A percentile compares a stretch with the other conserved stretches of the same genome.
Conservation (phyloP, 1,140 invertebrate genomes). For the Augochlora pura region DNA sequence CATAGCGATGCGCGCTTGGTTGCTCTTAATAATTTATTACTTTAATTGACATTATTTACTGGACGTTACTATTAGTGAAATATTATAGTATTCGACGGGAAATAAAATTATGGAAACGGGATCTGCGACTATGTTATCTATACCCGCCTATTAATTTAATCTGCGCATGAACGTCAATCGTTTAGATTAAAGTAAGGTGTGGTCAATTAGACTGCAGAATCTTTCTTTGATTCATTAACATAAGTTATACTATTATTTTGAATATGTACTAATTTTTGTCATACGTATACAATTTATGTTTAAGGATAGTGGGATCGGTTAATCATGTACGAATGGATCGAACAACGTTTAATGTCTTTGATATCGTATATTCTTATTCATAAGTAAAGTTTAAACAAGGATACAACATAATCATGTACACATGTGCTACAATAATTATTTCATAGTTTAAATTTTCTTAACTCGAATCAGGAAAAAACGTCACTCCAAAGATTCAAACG, state of each 20-base stretch:
- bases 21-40: constrained; percentile 58
- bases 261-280: too few relatives aligned
- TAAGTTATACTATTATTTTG: too few relatives aligned
- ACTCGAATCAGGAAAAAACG: constrained; percentile 34
- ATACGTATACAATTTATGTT: too few relatives aligned
- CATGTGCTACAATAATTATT: constrained; percentile 66
- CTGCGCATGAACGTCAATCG: too few relatives aligned
- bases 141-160: too few relatives aligned
- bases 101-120: constrained; percentile 45
- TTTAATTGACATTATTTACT: constrained; percentile 60
- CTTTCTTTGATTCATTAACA: too few relatives aligned
- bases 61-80: constrained; percentile 56
- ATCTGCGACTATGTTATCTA: background rate
- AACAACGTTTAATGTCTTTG: constrained; percentile 22
- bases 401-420: constrained; percentile 70
- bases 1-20: constrained; percentile 60
- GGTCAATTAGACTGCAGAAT: too few relatives aligned
- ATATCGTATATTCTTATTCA: constrained; percentile 64
- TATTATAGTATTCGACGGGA: constrained; percentile 44
- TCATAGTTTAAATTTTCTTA: constrained; percentile 53
- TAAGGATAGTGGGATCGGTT: too few relatives aligned
- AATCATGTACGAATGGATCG: too few relatives aligned
- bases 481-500: constrained; percentile 53
- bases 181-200: too few relatives aligned
- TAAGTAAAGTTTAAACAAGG: constrained; percentile 66